Conservation (phyloP, 2,797 vertebrate species). For the Characodon lateralis region DNA sequence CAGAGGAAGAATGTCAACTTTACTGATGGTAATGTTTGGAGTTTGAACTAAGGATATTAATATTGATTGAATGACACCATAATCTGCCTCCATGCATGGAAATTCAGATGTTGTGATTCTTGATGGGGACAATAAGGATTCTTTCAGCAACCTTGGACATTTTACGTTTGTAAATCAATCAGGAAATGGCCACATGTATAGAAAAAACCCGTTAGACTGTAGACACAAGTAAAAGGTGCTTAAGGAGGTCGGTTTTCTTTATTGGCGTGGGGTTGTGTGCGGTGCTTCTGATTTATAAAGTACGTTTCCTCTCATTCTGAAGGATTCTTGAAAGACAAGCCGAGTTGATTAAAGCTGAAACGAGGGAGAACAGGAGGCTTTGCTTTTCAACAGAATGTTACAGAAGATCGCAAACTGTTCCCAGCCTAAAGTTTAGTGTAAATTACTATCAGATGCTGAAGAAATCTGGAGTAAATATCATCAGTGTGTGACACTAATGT, state of each 20-base stretch:
- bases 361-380: not conserved
- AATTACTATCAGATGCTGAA: not conserved
- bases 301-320: not conserved
- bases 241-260: not conserved
- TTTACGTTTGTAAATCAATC: slow-evolving; percentile 16
- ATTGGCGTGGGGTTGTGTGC: not conserved
- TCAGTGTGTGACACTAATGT: too few relatives aligned
- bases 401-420: not conserved
- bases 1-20: slow-evolving; percentile 56
- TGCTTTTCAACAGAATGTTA: not conserved
- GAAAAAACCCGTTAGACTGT: slow-evolving; percentile 5
- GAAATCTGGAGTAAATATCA: too few relatives aligned
- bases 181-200: not conserved
- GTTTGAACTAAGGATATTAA: slow-evolving; percentile 58
- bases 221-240: not conserved
- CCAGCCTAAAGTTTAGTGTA: not conserved
- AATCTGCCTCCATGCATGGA: slow-evolving; percentile 42
- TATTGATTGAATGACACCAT: slow-evolving; percentile 54
- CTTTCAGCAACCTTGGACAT: slow-evolving; percentile 9
- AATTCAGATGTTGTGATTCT: slow-evolving; percentile 23
- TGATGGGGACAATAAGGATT: slow-evolving; percentile 8
- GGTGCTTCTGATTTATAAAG: not conserved
- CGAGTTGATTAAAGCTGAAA: not conserved
- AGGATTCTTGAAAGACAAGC: not conserved
- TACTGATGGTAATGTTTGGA: slow-evolving; percentile 59